Conservation (phyloP, 2,888 invertebrate species). For the Lochmaea capreae region DNA sequence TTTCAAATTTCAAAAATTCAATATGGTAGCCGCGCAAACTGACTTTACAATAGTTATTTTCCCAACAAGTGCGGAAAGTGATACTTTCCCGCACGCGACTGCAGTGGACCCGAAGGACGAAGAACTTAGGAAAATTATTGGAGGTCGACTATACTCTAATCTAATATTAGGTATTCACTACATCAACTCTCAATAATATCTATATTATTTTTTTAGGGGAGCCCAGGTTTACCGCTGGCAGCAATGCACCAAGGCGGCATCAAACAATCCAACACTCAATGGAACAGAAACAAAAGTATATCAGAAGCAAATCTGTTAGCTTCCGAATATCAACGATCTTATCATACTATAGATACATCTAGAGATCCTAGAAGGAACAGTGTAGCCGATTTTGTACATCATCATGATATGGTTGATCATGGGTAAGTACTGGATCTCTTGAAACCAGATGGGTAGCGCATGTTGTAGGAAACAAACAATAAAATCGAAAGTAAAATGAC, state of each 20-base stretch:
- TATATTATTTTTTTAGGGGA: constrained; percentile 46
- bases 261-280: constrained; percentile 63
- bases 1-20: no score
- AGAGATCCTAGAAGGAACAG: constrained; percentile 70
- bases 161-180: no score
- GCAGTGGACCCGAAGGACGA: no score
- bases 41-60: no score
- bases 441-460: not conserved
- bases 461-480: no score
- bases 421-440: constrained; percentile 61
- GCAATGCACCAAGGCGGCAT: constrained; percentile 79
- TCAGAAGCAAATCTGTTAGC: constrained; percentile 89
- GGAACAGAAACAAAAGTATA: constrained; percentile 74
- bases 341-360: constrained; percentile 51
- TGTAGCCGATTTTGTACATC: constrained; percentile 70
- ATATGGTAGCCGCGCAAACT: no score
- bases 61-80: no score
- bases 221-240: constrained; percentile 71
- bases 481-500: no score
- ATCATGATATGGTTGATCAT: constrained; percentile 68
- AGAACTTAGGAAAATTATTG: no score
- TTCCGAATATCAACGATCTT: constrained; percentile 67
- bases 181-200: no score
- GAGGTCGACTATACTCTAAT: no score
- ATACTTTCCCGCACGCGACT: no score